A percentile compares a stretch with the other conserved stretches of the same genome.
phyloP scores from a whole-genome alignment of 1,140 invertebrate genomes.

The Plectus sambesii region DNA sequence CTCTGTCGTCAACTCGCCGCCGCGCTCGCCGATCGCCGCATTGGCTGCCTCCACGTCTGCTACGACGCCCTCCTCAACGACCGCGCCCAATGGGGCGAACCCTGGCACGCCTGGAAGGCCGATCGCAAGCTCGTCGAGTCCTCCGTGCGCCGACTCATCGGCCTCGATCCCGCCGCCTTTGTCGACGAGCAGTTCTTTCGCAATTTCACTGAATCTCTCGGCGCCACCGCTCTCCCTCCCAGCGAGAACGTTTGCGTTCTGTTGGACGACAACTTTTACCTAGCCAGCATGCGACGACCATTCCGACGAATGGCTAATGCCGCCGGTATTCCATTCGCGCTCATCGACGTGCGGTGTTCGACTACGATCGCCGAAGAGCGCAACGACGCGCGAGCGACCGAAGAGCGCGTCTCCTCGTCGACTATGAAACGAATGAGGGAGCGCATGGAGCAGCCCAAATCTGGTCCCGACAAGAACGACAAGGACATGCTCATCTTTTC shows the following conservation, averaged over 20 bases:
- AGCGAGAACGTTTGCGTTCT: conserved; percentile 8
- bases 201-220: too few relatives aligned
- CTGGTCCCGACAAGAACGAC: too few relatives aligned
- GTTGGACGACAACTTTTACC: conserved; percentile 21
- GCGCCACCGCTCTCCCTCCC: too few relatives aligned
- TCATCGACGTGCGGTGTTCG: conserved; percentile 9
- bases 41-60: conserved; percentile 1
- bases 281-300: conserved; percentile 19
- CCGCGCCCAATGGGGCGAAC: too few relatives aligned
- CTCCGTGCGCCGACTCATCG: too few relatives aligned
- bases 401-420: conserved; percentile 9
- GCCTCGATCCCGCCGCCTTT: too few relatives aligned
- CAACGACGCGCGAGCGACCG: conserved; percentile 2
- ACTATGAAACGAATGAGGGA: conserved; percentile 7
- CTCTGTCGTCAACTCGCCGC: conserved; percentile 10
- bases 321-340: conserved; percentile 3
- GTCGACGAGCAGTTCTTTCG: too few relatives aligned
- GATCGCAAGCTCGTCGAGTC: too few relatives aligned
- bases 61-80: conserved; percentile 5
- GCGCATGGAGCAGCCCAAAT: conserved; percentile 10
- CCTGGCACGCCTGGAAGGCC: too few relatives aligned
- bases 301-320: conserved; percentile 17
- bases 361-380: too few relatives aligned
- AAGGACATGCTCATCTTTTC: too few relatives aligned
- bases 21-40: conserved; percentile 4